Conservation (phyloP, 2,113 vertebrate species). For the Dendrocopos noguchii region DNA sequence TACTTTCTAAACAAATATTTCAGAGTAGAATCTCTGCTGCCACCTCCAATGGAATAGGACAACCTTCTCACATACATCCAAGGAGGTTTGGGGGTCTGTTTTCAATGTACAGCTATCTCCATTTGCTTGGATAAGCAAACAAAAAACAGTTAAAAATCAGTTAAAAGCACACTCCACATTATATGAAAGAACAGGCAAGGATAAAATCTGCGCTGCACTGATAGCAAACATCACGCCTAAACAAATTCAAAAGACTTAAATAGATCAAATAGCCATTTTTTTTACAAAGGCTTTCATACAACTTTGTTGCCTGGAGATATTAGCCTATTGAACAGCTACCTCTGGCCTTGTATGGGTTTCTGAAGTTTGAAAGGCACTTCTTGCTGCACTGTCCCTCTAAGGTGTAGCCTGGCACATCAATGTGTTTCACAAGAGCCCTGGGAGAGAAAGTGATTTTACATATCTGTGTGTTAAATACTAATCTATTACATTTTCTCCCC, state of each 20-base stretch:
- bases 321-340: too few relatives aligned
- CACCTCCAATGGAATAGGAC: not conserved
- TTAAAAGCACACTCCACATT: not conserved
- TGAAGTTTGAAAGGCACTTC: too few relatives aligned
- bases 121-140: not conserved
- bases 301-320: not conserved
- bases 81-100: not conserved
- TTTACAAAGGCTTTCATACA: not conserved
- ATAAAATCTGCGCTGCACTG: not conserved
- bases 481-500: slow-evolving; percentile 16
- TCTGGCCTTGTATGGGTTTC: too few relatives aligned
- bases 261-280: not conserved
- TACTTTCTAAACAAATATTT: not conserved
- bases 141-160: not conserved
- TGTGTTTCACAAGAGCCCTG: not conserved
- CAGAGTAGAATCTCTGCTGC: not conserved
- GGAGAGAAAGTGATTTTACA: slow-evolving; percentile 9
- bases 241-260: not conserved
- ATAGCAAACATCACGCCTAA: not conserved
- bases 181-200: not conserved
- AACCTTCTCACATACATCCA: not conserved
- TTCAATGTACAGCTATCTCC: not conserved
- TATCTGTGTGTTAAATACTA: slow-evolving; percentile 17
- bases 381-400: not conserved
- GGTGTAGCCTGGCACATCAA: not conserved